Percentiles rank a stretch among this genome's conserved stretches.
These are phyloP conservation scores for Cremastinae sp. DNA, from an alignment of 2,888 invertebrate genomes.

Conservation along the genomic window DNA sequence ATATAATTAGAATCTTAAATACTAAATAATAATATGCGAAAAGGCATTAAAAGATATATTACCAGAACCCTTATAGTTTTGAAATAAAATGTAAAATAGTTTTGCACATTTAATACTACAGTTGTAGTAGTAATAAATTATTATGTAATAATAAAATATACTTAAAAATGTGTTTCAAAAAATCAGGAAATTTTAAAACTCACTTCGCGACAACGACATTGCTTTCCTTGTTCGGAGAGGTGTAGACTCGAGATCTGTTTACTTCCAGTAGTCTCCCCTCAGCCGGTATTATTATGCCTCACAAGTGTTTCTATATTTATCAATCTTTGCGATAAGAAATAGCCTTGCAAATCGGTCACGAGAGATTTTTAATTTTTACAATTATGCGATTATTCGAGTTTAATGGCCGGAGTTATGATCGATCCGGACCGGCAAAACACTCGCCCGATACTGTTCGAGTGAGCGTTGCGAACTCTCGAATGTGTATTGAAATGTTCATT, in stretches of 20 bases:
- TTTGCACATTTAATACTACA: neutral
- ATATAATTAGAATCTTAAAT: too few species aligned
- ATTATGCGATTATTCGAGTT: constrained; percentile 33
- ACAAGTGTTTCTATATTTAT: neutral
- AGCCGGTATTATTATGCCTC: neutral
- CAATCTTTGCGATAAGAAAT: constrained; percentile 28
- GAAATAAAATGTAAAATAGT: too few species aligned
- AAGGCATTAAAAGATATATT: neutral
- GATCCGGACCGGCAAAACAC: constrained; percentile 35
- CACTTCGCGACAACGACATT: constrained; percentile 48
- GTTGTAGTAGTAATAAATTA: neutral
- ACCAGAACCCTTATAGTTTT: neutral
- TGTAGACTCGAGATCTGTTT: neutral
- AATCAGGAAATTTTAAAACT: constrained; percentile 40
- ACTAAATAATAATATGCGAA: neutral
- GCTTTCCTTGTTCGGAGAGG: neutral
- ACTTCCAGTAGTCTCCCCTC: neutral
- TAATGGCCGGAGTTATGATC: constrained; percentile 22
- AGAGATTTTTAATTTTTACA: constrained; percentile 2
- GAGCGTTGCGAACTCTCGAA: constrained; percentile 25
- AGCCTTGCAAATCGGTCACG: neutral
- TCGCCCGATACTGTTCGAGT: constrained; percentile 43
- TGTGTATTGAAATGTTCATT: constrained; percentile 27
- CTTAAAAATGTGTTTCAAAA: neutral
- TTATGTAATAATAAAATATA: neutral